Evolutionary conservation across 2,888 invertebrate species (phyloP).

Genomic region (Acanthacorydalis orientalis): DNA sequence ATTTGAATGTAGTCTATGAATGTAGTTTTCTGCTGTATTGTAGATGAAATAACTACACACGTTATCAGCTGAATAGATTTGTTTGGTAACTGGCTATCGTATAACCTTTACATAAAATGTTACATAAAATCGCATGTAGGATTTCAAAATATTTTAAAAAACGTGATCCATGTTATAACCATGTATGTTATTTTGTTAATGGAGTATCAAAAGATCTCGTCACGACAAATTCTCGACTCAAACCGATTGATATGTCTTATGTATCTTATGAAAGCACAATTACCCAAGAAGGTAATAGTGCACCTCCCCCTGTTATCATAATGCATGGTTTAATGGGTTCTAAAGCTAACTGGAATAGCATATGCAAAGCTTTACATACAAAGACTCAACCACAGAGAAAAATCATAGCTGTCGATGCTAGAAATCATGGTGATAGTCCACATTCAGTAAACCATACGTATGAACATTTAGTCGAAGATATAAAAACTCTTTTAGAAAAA

Average conservation of each 20-base stretch:
- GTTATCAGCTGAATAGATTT: no score
- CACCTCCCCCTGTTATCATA: conserved; percentile 52
- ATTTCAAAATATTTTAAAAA: no score
- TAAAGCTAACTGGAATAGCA: conserved; percentile 71
- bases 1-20: no score
- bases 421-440: conserved; percentile 92
- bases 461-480: conserved; percentile 54
- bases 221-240: neutral
- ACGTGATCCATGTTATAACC: no score
- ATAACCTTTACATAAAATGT: no score
- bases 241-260: conserved; percentile 41
- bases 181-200: no score
- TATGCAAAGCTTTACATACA: conserved; percentile 53
- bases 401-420: conserved; percentile 68
- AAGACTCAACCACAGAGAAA: conserved; percentile 46
- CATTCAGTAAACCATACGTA: conserved; percentile 61
- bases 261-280: conserved; percentile 42
- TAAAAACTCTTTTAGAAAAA: conserved; percentile 45
- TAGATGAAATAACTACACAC: no score
- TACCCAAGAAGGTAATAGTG: conserved; percentile 21
- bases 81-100: no score
- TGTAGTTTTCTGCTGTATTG: no score
- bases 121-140: no score
- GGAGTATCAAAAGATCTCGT: no score
- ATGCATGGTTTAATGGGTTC: conserved; percentile 78